Evolutionary conservation across 2,113 vertebrate genomes (phyloP).

Genomic region (Pelusios castaneus): DNA sequence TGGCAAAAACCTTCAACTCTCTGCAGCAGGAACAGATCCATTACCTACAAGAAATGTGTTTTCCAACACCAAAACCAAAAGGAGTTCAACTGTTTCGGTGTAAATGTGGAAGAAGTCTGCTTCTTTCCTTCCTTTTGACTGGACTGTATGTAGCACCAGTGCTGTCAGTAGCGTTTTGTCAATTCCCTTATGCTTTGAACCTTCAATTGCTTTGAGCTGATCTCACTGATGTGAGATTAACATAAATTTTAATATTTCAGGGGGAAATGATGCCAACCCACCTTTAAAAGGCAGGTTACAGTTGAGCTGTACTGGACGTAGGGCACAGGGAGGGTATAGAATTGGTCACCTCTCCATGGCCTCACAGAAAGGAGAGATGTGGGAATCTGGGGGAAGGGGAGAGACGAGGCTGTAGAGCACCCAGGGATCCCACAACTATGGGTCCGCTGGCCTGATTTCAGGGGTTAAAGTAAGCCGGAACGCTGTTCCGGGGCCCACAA

Average conservation of each 20-base stretch:
- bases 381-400: too few relatives aligned
- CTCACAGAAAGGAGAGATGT: neutral
- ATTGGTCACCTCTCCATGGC: neutral
- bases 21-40: too few relatives aligned
- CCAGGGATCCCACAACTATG: neutral
- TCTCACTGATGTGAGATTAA: neutral
- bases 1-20: too few relatives aligned
- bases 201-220: neutral
- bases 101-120: neutral
- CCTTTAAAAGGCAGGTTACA: neutral
- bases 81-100: neutral
- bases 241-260: neutral
- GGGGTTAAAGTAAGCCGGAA: too few relatives aligned
- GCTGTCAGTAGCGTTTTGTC: neutral
- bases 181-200: neutral
- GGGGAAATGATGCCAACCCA: neutral
- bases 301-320: neutral
- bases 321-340: neutral
- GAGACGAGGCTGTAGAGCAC: too few relatives aligned
- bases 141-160: neutral
- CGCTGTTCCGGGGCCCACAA: too few relatives aligned
- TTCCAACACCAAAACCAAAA: neutral
- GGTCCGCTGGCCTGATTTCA: rapidly evolving
- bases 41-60: neutral
- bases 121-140: neutral